Conservation (phyloP, 2,888 invertebrate species). For the Dolomedes plantarius region DNA sequence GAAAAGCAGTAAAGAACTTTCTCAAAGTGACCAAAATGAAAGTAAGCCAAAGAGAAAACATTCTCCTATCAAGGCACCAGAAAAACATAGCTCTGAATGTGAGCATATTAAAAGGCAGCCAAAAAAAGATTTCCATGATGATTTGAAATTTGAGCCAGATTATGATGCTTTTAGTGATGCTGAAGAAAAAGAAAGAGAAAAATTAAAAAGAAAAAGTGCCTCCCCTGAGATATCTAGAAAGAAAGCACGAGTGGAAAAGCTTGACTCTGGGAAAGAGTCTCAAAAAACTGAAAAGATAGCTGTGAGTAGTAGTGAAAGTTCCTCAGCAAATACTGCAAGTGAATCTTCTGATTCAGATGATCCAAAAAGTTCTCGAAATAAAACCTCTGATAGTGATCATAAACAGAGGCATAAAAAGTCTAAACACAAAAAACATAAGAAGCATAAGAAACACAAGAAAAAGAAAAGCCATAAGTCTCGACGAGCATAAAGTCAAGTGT, state of each 20-base stretch:
- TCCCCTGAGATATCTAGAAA: slow-evolving; percentile 33
- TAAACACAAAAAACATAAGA: slow-evolving; percentile 70
- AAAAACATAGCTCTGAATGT: slow-evolving; percentile 9
- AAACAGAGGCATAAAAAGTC: slow-evolving; percentile 64
- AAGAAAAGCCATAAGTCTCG: slow-evolving; percentile 70
- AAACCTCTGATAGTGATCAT: slow-evolving; percentile 56
- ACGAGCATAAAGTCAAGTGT: slow-evolving; percentile 25
- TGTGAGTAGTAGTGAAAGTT: slow-evolving; percentile 28
- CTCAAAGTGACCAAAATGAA: slow-evolving; percentile 1
- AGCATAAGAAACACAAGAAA: slow-evolving; percentile 71
- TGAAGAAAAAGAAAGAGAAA: slow-evolving; percentile 33
- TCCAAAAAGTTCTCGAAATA: slow-evolving; percentile 39
- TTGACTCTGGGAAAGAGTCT: background rate
- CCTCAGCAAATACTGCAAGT: slow-evolving; percentile 54
- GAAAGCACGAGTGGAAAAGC: slow-evolving; percentile 18
- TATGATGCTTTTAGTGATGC: slow-evolving; percentile 71
- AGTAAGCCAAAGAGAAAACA: slow-evolving; percentile 19
- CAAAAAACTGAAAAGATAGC: slow-evolving; percentile 31
- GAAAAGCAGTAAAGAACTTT: background rate
- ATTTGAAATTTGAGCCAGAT: slow-evolving; percentile 71
- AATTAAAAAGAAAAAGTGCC: slow-evolving; percentile 24
- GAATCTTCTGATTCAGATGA: slow-evolving; percentile 61
- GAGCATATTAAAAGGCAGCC: slow-evolving; percentile 10
- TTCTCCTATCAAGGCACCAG: slow-evolving; percentile 53
- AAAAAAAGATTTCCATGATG: slow-evolving; percentile 53